A percentile compares a stretch with the other conserved stretches of the same genome.
These are phyloP conservation scores for Anoplius nigerrimus DNA, from an alignment of 2,888 invertebrate species.

Conservation along the genomic window DNA sequence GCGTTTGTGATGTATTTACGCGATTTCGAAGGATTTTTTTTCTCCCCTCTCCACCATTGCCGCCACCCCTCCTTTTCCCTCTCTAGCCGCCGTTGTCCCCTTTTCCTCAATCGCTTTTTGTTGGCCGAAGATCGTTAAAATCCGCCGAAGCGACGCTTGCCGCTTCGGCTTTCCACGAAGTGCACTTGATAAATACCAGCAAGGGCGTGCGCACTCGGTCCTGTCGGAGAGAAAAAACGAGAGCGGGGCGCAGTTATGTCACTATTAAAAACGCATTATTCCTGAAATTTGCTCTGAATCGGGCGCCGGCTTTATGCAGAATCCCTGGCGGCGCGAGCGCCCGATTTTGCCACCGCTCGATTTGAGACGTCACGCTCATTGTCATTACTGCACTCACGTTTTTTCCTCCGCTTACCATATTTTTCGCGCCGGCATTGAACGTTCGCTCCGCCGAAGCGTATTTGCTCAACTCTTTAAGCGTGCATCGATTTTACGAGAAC, in stretches of 20 bases:
- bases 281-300: slow-evolving; percentile 54
- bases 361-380: slow-evolving; percentile 41
- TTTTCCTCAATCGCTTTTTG: not conserved
- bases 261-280: slow-evolving; percentile 72
- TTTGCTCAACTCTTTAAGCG: too few species aligned
- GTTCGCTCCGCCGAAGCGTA: too few species aligned
- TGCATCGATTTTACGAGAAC: too few species aligned
- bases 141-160: slow-evolving; percentile 9
- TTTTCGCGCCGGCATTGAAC: too few species aligned
- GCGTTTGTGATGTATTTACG: slow-evolving; percentile 45
- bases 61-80: too few species aligned
- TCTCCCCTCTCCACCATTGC: not conserved
- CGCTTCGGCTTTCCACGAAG: slow-evolving; percentile 2
- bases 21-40: slow-evolving; percentile 41
- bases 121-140: slow-evolving; percentile 43
- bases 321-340: slow-evolving; percentile 17
- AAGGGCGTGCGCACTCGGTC: not conserved
- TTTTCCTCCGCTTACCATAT: slow-evolving; percentile 22
- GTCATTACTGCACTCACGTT: slow-evolving; percentile 35
- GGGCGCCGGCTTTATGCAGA: slow-evolving; percentile 27
- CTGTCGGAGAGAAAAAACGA: slow-evolving; percentile 7
- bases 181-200: slow-evolving; percentile 16
- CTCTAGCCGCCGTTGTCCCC: too few species aligned
- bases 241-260: slow-evolving; percentile 57
- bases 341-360: slow-evolving; percentile 5